These are phyloP conservation scores for Astyanax mexicanus DNA, from an alignment of 2,797 vertebrate genomes.

Conservation along the genomic window DNA sequence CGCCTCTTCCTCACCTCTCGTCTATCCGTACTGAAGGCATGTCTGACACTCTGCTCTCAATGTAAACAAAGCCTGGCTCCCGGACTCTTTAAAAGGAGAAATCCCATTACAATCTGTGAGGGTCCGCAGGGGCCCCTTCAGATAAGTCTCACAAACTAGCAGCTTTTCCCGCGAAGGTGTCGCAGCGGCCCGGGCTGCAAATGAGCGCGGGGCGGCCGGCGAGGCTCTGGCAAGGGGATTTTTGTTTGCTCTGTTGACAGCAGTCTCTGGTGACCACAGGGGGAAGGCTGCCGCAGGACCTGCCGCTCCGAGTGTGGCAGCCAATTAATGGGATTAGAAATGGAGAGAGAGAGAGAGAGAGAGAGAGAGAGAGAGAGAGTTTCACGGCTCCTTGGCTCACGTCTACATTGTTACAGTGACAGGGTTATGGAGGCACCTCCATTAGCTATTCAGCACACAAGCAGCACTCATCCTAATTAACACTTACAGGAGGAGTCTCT, in stretches of 20 bases:
- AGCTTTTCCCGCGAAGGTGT: constrained; percentile 51
- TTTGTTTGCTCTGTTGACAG: constrained; percentile 61
- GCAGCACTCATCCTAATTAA: constrained; percentile 49
- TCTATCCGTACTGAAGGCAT: constrained; percentile 16
- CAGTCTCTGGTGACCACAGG: constrained; percentile 38
- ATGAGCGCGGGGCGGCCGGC: constrained; percentile 49
- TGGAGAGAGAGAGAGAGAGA: constrained; percentile 33
- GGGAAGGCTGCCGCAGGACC: constrained; percentile 45
- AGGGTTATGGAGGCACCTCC: constrained; percentile 38
- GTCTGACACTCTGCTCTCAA: constrained; percentile 18
- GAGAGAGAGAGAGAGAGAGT: constrained; percentile 22
- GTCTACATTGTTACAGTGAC: constrained; percentile 53
- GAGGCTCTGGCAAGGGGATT: constrained; percentile 38
- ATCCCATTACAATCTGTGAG: constrained; percentile 43
- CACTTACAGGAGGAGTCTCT: constrained; percentile 31
- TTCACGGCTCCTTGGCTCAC: constrained; percentile 39
- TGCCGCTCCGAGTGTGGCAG: constrained; percentile 48
- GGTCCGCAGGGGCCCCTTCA: constrained; percentile 27
- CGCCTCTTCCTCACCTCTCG: constrained; percentile 20
- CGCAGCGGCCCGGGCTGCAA: constrained; percentile 51
- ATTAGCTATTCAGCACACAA: constrained; percentile 45
- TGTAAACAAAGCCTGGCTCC: constrained; percentile 35
- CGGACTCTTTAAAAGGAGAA: constrained; percentile 40
- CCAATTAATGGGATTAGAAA: constrained; percentile 58
- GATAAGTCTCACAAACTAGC: constrained; percentile 43